Evolutionary conservation across 2,888 invertebrate genomes (phyloP).

Genomic region (Melangyna quadrimaculata): DNA sequence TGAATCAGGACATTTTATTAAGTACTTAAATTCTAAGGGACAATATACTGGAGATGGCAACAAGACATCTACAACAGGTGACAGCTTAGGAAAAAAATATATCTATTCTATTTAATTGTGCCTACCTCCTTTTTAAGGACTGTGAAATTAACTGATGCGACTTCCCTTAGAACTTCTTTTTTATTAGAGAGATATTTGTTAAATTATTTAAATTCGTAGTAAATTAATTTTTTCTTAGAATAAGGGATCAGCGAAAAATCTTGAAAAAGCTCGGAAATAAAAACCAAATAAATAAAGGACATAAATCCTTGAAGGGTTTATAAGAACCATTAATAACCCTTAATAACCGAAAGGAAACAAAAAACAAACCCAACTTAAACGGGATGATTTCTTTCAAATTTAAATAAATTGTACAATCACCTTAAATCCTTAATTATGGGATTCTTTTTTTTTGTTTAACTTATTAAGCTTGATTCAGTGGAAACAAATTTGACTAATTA

Average conservation of each 20-base stretch:
- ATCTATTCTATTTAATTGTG: neutral
- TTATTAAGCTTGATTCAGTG: neutral
- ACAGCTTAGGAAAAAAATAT: neutral
- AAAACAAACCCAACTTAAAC: too few species aligned
- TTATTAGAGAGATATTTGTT: neutral
- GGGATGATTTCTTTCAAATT: neutral
- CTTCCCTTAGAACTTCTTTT: neutral
- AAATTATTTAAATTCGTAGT: neutral
- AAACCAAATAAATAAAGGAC: neutral
- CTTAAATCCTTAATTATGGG: too few species aligned
- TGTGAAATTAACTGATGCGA: neutral
- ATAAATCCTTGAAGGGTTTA: neutral
- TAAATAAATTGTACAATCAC: too few species aligned
- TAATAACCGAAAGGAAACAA: neutral
- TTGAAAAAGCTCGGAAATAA: neutral
- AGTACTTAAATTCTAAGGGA: neutral
- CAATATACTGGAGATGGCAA: neutral
- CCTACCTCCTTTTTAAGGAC: neutral
- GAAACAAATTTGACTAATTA: neutral
- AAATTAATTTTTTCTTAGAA: neutral
- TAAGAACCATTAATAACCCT: neutral
- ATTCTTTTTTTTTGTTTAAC: too few species aligned
- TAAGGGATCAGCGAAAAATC: neutral
- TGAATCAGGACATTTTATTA: neutral
- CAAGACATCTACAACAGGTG: neutral